Evolutionary conservation across 1,140 invertebrate genomes (phyloP).

Genomic region (Drosophila simulans): DNA sequence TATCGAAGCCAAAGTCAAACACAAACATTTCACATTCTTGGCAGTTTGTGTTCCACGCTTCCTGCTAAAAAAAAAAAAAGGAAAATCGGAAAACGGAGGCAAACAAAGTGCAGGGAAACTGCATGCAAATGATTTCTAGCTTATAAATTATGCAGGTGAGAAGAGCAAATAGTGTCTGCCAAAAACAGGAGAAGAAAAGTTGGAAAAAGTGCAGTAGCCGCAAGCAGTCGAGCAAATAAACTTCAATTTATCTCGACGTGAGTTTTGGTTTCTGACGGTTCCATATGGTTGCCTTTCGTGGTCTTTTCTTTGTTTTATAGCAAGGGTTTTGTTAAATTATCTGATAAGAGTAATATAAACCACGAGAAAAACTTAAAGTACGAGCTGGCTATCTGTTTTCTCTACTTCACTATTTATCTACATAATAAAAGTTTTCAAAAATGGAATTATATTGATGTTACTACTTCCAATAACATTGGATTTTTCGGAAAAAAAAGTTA

Average conservation of each 20-base stretch:
- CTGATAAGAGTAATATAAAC: too few relatives aligned
- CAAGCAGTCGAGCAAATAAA: constrained; percentile 58
- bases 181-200: constrained; percentile 1
- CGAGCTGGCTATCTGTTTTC: too few relatives aligned
- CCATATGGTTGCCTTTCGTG: constrained; percentile 12
- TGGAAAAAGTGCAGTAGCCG: constrained; percentile 27
- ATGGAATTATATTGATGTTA: too few relatives aligned
- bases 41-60: constrained; percentile 23
- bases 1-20: constrained; percentile 53
- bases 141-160: constrained; percentile 68
- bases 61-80: neutral
- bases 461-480: neutral
- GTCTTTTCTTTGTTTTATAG: neutral
- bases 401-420: too few relatives aligned
- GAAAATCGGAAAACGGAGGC: constrained; percentile 1
- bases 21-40: constrained; percentile 41
- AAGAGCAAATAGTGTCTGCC: constrained; percentile 13
- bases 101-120: constrained; percentile 47
- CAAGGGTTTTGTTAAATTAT: too few relatives aligned
- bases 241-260: constrained; percentile 66
- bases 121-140: constrained; percentile 76
- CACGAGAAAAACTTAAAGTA: too few relatives aligned
- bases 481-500: neutral
- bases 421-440: too few relatives aligned
- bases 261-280: constrained; percentile 21